Evolutionary conservation across 2,113 vertebrate genomes (phyloP), one percentile per base, ranked within the genome.

Genomic region (Galbula dea): DNA sequence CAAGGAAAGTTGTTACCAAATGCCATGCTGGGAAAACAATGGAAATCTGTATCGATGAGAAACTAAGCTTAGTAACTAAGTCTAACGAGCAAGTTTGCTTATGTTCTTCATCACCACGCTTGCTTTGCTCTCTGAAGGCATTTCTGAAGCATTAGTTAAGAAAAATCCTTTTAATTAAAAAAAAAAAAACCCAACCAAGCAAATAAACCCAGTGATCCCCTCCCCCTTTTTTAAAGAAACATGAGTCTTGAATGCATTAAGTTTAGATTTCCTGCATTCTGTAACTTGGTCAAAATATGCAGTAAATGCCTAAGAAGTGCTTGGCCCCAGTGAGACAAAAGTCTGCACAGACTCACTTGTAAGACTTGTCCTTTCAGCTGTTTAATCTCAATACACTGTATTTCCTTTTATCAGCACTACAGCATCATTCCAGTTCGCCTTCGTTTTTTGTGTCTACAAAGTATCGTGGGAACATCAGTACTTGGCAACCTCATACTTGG

Each of bases 391-490:
- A 57, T 15, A 80, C 51, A 9, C 78, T 91, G 67, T 12, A 78
- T 74, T 94, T 92, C 72, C 79, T 95, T n/a, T 95, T 89, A 96
- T 77, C 89, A 80, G 91, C 63, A 51, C n/a, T 37, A 69, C 75
- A 80, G 84, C 72, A 86, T 78, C 27, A 6, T 59, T 92, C 55
- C 84, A 59, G 87, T 86, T 88, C 74, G 84, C 48, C 81, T 83
- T 21, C 51, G 62, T 43, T 88, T 94, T 90, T n/a, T 88, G 78
- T 79, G 91, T 68, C 87, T 87, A 62, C n/a, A 77, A 72, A 89
- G 63, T 83, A 89, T 85, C 65, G 52, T 96, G 96, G 92, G 94
- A 95, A 95, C 85, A 75, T 78, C 89, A 93, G 71, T 49, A 81
- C 52, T 95, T 96, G 94, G 95, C 95, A 96, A 65, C 13, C 51